Conservation (phyloP, 2,888 invertebrate genomes). For the Melitaea athalia region DNA sequence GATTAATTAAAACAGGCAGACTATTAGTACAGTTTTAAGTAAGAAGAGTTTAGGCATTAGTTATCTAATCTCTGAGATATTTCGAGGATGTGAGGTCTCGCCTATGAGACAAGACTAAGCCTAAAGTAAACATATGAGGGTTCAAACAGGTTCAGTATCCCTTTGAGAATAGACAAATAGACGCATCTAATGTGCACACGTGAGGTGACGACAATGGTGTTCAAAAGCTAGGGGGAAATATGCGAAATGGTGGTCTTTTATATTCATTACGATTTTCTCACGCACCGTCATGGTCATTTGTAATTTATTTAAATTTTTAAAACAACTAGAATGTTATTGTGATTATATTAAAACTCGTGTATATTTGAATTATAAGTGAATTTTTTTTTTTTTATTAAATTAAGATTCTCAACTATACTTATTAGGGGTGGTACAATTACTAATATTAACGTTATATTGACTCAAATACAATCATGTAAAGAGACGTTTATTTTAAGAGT, state of each 20-base stretch:
- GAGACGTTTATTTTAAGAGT: not conserved
- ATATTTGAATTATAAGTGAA: too few species aligned
- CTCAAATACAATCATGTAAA: not conserved
- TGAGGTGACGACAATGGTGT: slow-evolving; percentile 52
- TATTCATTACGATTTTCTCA: slow-evolving; percentile 64
- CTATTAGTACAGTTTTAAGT: not conserved
- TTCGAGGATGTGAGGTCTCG: slow-evolving; percentile 12
- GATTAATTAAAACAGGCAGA: not conserved
- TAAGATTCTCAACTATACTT: too few species aligned
- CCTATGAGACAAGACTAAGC: slow-evolving; percentile 34
- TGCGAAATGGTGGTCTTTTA: slow-evolving; percentile 56
- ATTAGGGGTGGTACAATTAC: too few species aligned
- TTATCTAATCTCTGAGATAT: slow-evolving; percentile 22
- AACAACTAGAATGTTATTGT: not conserved
- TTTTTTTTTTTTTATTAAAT: too few species aligned
- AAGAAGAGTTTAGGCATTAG: not conserved
- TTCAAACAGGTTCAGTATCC: slow-evolving; percentile 68
- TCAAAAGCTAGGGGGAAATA: slow-evolving; percentile 55
- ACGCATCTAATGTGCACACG: slow-evolving; percentile 52
- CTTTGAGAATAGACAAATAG: slow-evolving; percentile 64
- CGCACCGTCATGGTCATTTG: slow-evolving; percentile 48
- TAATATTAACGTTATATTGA: not conserved
- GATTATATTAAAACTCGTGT: not conserved
- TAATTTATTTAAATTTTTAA: slow-evolving; percentile 1
- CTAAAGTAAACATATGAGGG: slow-evolving; percentile 48